Base-by-base conservation (phyloP, 2,113 vertebrate genomes). In the Tenrec ecaudatus region DNA sequence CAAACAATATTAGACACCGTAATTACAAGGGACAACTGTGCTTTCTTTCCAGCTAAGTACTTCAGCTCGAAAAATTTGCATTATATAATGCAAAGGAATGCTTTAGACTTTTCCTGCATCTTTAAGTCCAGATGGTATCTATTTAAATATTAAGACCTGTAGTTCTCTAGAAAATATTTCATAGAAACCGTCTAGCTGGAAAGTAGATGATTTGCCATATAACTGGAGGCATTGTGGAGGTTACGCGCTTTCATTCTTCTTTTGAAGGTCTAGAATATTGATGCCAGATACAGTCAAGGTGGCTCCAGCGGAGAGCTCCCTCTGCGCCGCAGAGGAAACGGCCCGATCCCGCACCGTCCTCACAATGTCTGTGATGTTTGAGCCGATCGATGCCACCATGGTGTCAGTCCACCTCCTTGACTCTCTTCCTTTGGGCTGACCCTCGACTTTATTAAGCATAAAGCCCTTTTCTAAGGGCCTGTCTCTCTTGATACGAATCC, bases 61-160 rank as follows among this genome's bases (percentile, higher is more conserved):
- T 38, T 82, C 93, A 90, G 0, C 73, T 93, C 87, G 93, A 92
- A 93, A 81, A 92, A 95, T 92, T 95, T 92, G 25, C 69, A 92
- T 86, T 0, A 0, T 20, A 12, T 82, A 40, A 33, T 77, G 87
- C 68, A 75, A 4, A 57, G 33, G n/a, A 87, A 90, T 80, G 36
- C 86, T 93, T 53, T 78, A 90, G 87, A 92, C 38, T 68, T 81
- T 57, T 81, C 43, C 82, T 43, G 57, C 11, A 38, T 95, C 88
- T 69, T 94, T 27, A 79, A 93, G 77, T 92, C 16, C 20, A 43
- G 83, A 87, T 95, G 33, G 27, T 80, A 1, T 94, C 10, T 40
- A 79, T 89, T 95, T 36, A 82, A 91, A 25, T 90, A 89, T 57
- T 71, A 86, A 88, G 25, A 86, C 31, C 94, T 91, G 40, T 58